Conservation (phyloP, 2,113 vertebrate species). For the Tursiops truncatus region DNA sequence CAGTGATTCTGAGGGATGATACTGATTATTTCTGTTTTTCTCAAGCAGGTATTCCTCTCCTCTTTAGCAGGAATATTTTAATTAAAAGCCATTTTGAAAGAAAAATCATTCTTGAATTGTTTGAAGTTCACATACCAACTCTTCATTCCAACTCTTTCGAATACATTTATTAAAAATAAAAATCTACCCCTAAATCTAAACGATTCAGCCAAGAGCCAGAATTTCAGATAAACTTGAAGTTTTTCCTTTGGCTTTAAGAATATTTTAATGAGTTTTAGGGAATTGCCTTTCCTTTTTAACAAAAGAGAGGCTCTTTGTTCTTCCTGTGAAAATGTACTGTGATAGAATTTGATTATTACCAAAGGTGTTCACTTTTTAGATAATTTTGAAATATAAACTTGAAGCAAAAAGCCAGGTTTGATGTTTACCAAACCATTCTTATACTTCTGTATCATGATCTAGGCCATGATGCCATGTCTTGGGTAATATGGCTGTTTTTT, state of each 20-base stretch:
- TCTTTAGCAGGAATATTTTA: constrained; percentile 28
- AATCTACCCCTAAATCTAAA: not conserved
- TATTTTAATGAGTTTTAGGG: not conserved
- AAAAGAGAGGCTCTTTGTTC: not conserved
- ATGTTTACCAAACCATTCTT: not conserved
- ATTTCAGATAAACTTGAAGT: constrained; percentile 33
- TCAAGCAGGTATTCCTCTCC: not conserved
- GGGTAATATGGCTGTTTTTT: not conserved
- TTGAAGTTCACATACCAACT: constrained; percentile 41
- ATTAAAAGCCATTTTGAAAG: constrained; percentile 56
- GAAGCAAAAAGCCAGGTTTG: constrained; percentile 36
- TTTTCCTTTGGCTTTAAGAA: not conserved
- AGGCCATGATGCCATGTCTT: not conserved
- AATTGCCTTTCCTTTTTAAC: not conserved
- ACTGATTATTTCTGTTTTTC: constrained; percentile 41
- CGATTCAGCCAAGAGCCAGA: not conserved
- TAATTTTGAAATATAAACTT: constrained; percentile 37
- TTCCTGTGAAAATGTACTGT: constrained; percentile 2
- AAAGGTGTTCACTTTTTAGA: constrained; percentile 32
- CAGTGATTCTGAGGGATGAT: constrained; percentile 22
- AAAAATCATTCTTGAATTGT: constrained; percentile 34
- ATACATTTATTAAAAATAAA: constrained; percentile 49
- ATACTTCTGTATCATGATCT: not conserved
- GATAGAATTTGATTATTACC: constrained; percentile 10
- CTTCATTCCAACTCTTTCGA: constrained; percentile 27